Evolutionary conservation across 2,888 invertebrate genomes (phyloP).

Genomic region (Lasioglossum villosulum): DNA sequence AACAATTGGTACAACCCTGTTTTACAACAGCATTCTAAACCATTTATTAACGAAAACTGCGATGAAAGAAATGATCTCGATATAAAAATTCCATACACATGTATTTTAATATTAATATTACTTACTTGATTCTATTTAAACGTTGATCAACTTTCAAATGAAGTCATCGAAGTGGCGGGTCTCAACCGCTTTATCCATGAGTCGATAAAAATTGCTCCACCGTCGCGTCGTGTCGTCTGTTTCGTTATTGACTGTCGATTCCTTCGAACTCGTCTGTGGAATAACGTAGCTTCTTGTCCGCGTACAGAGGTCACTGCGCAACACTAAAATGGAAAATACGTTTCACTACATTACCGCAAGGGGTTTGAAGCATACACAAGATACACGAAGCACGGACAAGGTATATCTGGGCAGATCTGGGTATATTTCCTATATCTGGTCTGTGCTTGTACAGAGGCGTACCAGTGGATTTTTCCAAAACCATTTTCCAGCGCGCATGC

Average conservation of each 20-base stretch:
- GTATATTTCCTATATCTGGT: not conserved
- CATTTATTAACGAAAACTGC: not conserved
- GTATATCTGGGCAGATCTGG: not conserved
- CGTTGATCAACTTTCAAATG: not conserved
- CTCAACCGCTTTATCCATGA: not conserved
- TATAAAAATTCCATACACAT: no score
- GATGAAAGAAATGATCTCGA: no score
- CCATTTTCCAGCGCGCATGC: not conserved
- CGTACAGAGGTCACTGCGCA: slow-evolving; percentile 27
- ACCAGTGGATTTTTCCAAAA: not conserved
- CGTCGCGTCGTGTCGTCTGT: not conserved
- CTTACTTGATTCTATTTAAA: not conserved
- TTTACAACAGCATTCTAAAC: not conserved
- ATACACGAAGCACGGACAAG: not conserved
- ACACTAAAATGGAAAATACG: not conserved
- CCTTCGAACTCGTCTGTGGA: not conserved
- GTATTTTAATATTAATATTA: not conserved
- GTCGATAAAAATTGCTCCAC: slow-evolving; percentile 37
- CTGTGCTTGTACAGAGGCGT: not conserved
- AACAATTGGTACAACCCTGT: not conserved
- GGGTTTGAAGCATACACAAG: not conserved
- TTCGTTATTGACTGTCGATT: slow-evolving; percentile 49
- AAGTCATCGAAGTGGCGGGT: slow-evolving; percentile 16
- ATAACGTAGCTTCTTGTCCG: not conserved
- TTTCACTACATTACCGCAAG: not conserved